Conservation (phyloP, 2,888 invertebrate species). For the Rhagonycha fulva region DNA sequence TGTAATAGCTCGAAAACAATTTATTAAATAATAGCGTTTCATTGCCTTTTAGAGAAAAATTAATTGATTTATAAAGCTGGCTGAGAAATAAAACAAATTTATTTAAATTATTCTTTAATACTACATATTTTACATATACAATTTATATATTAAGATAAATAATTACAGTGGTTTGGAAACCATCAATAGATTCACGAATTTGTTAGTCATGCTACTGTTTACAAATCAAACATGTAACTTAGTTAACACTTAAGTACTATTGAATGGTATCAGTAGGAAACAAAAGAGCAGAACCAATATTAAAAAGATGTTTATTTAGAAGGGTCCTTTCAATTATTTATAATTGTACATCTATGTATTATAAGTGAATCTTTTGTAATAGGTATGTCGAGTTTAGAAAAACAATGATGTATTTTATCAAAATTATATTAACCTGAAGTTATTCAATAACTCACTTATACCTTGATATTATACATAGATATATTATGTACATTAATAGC, state of each 20-base stretch:
- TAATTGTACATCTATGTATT: neutral
- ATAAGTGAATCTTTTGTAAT: neutral
- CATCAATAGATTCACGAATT: conserved; percentile 17
- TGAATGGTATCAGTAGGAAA: neutral
- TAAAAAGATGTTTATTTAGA: neutral
- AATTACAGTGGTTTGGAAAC: conserved; percentile 25
- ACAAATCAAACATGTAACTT: conserved; percentile 8
- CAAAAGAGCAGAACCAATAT: neutral
- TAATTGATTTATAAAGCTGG: neutral
- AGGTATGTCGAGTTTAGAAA: neutral
- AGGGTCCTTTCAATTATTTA: neutral
- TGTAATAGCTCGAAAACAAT: neutral
- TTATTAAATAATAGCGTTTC: neutral
- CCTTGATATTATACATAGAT: neutral
- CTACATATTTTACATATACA: conserved; percentile 25
- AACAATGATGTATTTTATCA: neutral
- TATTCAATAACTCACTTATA: neutral
- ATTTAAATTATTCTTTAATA: conserved; percentile 19
- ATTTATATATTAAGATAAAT: conserved; percentile 23
- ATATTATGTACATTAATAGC: neutral
- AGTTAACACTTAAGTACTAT: neutral
- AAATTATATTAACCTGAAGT: neutral
- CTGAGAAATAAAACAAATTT: conserved; percentile 6
- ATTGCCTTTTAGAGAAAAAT: neutral
- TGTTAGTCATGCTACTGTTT: conserved; percentile 13